Conservation (phyloP, 2,888 invertebrate genomes). For the Tetranychus piercei region DNA sequence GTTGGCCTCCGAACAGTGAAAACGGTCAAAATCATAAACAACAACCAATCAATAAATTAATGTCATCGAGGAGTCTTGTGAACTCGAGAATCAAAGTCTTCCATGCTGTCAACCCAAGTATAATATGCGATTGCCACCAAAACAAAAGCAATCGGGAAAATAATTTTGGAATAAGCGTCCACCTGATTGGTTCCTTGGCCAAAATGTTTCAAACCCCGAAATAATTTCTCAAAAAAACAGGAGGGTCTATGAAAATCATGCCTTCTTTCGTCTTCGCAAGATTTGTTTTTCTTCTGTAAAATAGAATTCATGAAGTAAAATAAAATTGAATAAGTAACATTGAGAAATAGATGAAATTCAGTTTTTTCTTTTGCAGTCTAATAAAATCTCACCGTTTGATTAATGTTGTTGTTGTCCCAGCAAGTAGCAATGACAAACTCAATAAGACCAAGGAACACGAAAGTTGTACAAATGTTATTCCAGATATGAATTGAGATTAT, state of each 20-base stretch:
- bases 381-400: neutral
- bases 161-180: slow-evolving; percentile 2
- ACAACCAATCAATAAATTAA: neutral
- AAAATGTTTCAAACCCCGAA: neutral
- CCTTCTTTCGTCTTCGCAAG: neutral
- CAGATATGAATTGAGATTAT: slow-evolving; percentile 8
- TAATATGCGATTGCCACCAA: neutral
- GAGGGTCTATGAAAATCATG: neutral
- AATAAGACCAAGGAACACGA: slow-evolving; percentile 8
- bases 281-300: neutral
- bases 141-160: neutral
- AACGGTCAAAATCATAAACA: neutral
- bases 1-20: neutral
- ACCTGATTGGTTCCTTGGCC: neutral
- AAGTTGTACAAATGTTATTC: slow-evolving; percentile 5
- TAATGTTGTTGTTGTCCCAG: neutral
- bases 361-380: neutral
- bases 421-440: slow-evolving; percentile 9
- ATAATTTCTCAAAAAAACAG: slow-evolving; percentile 1
- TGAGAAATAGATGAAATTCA: neutral
- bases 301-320: too few species aligned
- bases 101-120: neutral
- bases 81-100: slow-evolving; percentile 7
- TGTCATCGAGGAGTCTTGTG: neutral
- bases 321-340: neutral